A percentile compares a stretch with the other conserved stretches of the same genome.
These are phyloP conservation scores for Rotaria magnacalcarata DNA, from an alignment of 2,888 invertebrate species.

Conservation along the genomic window DNA sequence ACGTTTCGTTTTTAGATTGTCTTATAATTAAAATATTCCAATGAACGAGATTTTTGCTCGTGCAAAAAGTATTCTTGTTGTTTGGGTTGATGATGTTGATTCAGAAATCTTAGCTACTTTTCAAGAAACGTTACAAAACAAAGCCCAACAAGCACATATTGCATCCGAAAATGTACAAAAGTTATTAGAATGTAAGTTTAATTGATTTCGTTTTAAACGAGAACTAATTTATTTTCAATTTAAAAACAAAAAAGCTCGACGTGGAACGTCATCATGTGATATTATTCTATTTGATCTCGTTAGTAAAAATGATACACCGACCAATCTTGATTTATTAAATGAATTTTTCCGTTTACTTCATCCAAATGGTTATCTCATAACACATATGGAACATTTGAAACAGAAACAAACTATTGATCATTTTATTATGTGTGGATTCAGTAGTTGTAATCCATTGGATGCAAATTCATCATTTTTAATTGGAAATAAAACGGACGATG, in stretches of 20 bases:
- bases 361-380: conserved; percentile 38
- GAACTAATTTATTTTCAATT: neutral
- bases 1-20: no score
- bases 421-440: conserved; percentile 24
- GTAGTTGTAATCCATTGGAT: conserved; percentile 11
- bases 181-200: neutral
- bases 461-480: conserved; percentile 4
- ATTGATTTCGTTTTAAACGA: neutral
- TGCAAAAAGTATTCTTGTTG: neutral
- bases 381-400: neutral
- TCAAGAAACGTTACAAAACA: neutral
- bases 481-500: neutral
- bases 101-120: neutral
- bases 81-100: neutral
- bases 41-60: conserved; percentile 15
- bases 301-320: neutral
- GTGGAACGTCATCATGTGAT: conserved; percentile 16
- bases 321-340: neutral
- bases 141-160: neutral
- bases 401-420: neutral
- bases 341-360: conserved; percentile 40
- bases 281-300: conserved; percentile 36
- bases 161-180: neutral
- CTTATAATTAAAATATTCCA: neutral
- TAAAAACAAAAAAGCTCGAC: neutral